Evolutionary conservation across 2,888 invertebrate species (phyloP).

Genomic region (Drosophila gaucha): DNA sequence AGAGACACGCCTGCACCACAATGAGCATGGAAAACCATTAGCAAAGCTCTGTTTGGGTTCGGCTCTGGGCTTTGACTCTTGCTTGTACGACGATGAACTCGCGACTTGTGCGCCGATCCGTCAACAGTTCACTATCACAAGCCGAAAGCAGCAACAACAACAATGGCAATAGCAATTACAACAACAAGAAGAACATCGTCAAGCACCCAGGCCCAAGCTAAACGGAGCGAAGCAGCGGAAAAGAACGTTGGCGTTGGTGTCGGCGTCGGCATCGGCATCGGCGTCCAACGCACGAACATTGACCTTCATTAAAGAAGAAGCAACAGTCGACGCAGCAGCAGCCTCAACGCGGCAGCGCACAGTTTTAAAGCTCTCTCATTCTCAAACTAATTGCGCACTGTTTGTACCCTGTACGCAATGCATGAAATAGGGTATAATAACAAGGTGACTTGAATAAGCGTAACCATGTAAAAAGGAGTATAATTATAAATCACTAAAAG

Average conservation of each 20-base stretch:
- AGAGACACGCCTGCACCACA: slow-evolving; percentile 48
- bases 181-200: slow-evolving; percentile 29
- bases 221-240: slow-evolving; percentile 51
- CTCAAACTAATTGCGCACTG: slow-evolving; percentile 48
- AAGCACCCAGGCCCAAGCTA: slow-evolving; percentile 29
- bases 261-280: slow-evolving; percentile 27
- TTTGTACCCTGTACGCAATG: slow-evolving; percentile 12
- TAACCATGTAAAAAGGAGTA: too few relatives aligned
- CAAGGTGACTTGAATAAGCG: too few relatives aligned
- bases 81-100: slow-evolving; percentile 45
- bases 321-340: slow-evolving; percentile 18
- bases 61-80: slow-evolving; percentile 44
- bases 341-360: slow-evolving; percentile 19
- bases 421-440: neutral
- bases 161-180: slow-evolving; percentile 15
- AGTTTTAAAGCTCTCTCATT: slow-evolving; percentile 45
- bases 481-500: too few relatives aligned
- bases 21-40: slow-evolving; percentile 58
- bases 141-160: slow-evolving; percentile 8
- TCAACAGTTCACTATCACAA: slow-evolving; percentile 52
- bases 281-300: slow-evolving; percentile 77
- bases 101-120: slow-evolving; percentile 35
- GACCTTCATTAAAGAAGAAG: slow-evolving; percentile 80
- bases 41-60: slow-evolving; percentile 36
- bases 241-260: slow-evolving; percentile 31